Base-by-base conservation (phyloP, 2,113 vertebrate genomes). In the Cricetomys ansorgei region DNA sequence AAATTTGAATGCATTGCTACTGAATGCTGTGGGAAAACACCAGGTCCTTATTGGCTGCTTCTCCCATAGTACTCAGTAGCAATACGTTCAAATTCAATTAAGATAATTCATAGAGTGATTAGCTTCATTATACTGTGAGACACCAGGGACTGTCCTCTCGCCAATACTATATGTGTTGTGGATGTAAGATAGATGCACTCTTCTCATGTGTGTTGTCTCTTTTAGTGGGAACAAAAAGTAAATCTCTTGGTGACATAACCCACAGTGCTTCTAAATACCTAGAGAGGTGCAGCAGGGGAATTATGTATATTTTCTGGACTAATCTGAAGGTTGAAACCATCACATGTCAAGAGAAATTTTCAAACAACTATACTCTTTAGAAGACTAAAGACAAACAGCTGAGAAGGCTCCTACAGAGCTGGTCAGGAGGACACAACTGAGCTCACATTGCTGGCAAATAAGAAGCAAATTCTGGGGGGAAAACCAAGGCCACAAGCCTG, bases 1-100 rank as follows among this genome's bases (percentile, higher is more conserved):
- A 97, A 97, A 95, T 94, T 53, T 94, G 95, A 95, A 97, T 59
- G 48, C 92, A 89, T 17, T 57, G 91, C 81, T 83, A 53, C 94
- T 64, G 72, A 95, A 92, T 79, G 92, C 86, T 87, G 48, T 77
- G 96, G 88, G 94, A 69, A 95, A 96, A 94, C 88, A 92, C 81
- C 23, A 12, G 0, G 0, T 95, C 92, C 94, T 91, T 57, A 64
- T 81, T 77, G 92, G 92, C 92, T 88, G 75, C 59, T 84, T 83
- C 86, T 48, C 76, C 88, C 88, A 65, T 57, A 69, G 96, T 87
- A 55, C 55, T 94, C 67, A 77, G 75, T 9, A 94, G 94, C 91
- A 97, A 92, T 91, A 83, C 16, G 19, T 96, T 97, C 94, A 91
- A 95, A 97, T 96, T 95, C 95, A 97, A 97, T 98, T 98, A 97